phyloP scores from a whole-genome alignment of 2,888 invertebrate species.

The Coenonympha glycerion region DNA sequence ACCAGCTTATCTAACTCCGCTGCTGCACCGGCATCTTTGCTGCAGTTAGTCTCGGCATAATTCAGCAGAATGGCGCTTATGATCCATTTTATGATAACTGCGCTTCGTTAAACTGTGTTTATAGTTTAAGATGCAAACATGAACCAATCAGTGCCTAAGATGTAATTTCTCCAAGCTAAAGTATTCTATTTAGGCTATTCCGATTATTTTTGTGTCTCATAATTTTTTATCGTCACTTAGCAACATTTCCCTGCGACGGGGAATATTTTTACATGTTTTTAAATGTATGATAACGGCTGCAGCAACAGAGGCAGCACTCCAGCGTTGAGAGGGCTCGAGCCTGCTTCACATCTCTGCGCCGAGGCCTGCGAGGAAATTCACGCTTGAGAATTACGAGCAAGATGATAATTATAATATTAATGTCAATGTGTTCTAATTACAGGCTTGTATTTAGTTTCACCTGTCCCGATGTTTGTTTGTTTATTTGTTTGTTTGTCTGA shows the following conservation, averaged over 20 bases:
- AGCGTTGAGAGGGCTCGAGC: not conserved
- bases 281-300: not conserved
- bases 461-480: no score
- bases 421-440: no score
- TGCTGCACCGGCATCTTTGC: constrained; percentile 20
- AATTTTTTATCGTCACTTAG: no score
- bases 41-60: constrained; percentile 22
- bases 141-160: no score
- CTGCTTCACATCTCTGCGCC: not conserved
- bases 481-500: no score
- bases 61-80: constrained; percentile 17
- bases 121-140: no score
- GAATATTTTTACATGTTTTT: not conserved
- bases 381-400: not conserved
- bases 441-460: no score
- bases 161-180: no score
- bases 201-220: no score
- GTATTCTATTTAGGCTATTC: no score
- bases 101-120: constrained; percentile 12
- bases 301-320: not conserved
- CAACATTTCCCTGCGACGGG: not conserved
- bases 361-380: constrained; percentile 2
- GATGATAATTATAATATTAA: no score
- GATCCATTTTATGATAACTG: constrained; percentile 20
- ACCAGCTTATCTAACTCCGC: constrained; percentile 15